Evolutionary conservation across 2,113 vertebrate genomes (phyloP).

Genomic region (Ptyas mucosa): DNA sequence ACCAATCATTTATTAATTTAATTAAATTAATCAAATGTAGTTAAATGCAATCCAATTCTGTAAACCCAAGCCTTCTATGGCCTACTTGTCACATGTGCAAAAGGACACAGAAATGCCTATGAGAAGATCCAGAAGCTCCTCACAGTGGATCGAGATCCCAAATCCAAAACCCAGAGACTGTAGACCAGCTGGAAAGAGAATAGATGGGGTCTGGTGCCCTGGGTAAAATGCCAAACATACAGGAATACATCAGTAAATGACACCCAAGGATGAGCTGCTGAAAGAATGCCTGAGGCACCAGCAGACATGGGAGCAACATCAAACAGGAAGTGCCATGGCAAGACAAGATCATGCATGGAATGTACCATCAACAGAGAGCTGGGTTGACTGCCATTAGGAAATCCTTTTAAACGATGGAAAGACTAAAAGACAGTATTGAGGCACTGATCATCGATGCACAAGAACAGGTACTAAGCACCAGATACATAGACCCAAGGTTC

Average conservation of each 20-base stretch:
- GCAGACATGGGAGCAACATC: no score
- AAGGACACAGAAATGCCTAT: not conserved
- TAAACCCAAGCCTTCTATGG: not conserved
- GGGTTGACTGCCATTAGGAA: not conserved
- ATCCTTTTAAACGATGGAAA: not conserved
- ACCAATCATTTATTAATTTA: not conserved
- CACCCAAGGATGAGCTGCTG: not conserved
- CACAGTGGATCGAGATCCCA: not conserved
- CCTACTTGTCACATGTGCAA: not conserved
- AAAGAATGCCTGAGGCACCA: not conserved
- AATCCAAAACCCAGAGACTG: not conserved
- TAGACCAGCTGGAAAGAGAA: not conserved
- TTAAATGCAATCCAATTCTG: not conserved
- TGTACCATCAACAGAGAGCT: not conserved
- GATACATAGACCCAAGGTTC: not conserved
- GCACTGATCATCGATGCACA: not conserved
- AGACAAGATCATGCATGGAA: not conserved
- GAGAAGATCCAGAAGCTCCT: not conserved
- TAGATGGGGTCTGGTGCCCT: not conserved
- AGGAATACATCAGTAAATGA: not conserved
- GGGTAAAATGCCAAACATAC: not conserved
- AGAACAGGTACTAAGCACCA: not conserved
- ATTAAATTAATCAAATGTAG: not conserved
- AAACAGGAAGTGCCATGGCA: not conserved
- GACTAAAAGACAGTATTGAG: not conserved